Base-by-base conservation (phyloP, 2,797 vertebrate genomes). In the Alectoris magna region DNA sequence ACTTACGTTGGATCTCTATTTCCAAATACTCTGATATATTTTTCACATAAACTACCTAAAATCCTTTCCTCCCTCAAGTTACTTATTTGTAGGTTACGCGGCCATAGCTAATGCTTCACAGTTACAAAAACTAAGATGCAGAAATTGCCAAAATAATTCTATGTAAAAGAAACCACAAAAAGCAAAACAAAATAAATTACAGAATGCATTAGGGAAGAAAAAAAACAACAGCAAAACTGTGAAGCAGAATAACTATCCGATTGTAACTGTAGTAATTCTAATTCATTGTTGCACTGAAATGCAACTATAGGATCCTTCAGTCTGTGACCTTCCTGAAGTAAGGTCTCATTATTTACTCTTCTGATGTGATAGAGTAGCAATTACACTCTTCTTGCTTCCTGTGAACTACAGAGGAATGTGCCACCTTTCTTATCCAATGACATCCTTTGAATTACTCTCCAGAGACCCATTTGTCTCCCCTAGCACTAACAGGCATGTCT, bases 31-130 rank as follows among this genome's bases (percentile, higher is more conserved):
- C 77, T 90, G 74, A 87, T 90, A 67, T 67, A 94, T 94, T 93
- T 95, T 95, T 94, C 90, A 90, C 70, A 68, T 36, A 88, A 87
- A 82, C 48, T 88, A 91, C 86, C 19, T 55, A 14, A 87, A 91
- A 60, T 56, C 41, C 48, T 77, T 84, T 89, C 62, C 90, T 68
- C 72, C 75, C 68, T 80, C 53, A 41, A 71, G 78, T 88, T 74
- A 77, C 88, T 74, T 76, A 76, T 68, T 67, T 87, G 78, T 44
- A 53, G 34, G 44, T 76, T 87, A 71, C 78, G 78, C 0, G 58
- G 76, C 24, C 43, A 53, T 34, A 91, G 38, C 11, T 66, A 55
- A 64, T 26, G 70, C 23, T 29, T 70, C 38, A 22, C 29, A 62
- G n/a, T 36, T 77, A 72, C 39, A 51, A 94, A 84, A 24, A 8